A percentile compares a stretch with the other conserved stretches of the same genome.
phyloP scores from a whole-genome alignment of 2,888 invertebrate species.

The Pristionchus exspectatus region DNA sequence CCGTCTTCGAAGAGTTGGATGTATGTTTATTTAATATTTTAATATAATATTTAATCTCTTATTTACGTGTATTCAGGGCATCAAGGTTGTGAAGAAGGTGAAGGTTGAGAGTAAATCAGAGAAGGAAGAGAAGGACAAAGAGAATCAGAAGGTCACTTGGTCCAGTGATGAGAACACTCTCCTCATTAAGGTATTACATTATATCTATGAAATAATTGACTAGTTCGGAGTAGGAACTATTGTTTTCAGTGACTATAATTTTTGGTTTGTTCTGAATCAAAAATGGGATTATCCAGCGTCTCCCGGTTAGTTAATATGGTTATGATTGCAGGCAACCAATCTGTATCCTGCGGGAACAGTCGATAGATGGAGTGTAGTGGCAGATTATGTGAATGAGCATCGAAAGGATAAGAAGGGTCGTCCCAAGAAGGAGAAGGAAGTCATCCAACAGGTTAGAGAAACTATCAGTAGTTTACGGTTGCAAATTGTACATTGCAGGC shows the following conservation, averaged over 20 bases:
- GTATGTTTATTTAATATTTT: constrained; percentile 39
- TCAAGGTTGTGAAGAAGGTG: constrained; percentile 53
- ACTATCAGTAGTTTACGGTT: constrained; percentile 84
- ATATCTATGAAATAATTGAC: background rate
- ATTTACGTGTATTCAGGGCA: constrained; percentile 51
- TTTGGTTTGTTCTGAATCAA: background rate
- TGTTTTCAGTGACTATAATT: background rate
- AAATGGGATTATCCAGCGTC: background rate
- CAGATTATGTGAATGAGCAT: constrained; percentile 93
- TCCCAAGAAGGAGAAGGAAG: constrained; percentile 90
- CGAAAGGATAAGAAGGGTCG: constrained; percentile 77
- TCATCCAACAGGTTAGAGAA: constrained; percentile 88
- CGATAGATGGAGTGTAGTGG: constrained; percentile 83
- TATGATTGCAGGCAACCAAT: constrained; percentile 87
- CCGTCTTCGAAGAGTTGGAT: constrained; percentile 62
- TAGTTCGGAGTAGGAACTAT: background rate
- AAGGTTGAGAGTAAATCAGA: constrained; percentile 44
- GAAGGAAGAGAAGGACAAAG: constrained; percentile 60
- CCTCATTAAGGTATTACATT: constrained; percentile 86
- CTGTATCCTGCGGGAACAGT: constrained; percentile 95
- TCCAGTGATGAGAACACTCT: constrained; percentile 89
- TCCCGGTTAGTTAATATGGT: background rate
- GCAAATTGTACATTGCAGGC: background rate
- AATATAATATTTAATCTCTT: background rate
- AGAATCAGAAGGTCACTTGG: constrained; percentile 84